These are phyloP conservation scores for Halictus rubicundus DNA, from an alignment of 1,140 invertebrate species.

Conservation along the genomic window DNA sequence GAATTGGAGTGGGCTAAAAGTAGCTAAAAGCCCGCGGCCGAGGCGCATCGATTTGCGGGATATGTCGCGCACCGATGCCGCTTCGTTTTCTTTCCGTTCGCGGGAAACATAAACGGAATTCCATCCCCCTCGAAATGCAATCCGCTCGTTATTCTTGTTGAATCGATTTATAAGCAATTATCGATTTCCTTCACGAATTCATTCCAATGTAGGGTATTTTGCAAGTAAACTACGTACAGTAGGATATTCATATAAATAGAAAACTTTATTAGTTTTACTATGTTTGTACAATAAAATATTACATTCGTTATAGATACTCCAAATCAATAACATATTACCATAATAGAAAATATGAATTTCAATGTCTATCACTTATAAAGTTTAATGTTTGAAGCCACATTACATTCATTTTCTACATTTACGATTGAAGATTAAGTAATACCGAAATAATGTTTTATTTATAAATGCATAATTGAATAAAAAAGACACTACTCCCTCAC, in stretches of 20 bases:
- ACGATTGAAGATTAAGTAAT: neutral
- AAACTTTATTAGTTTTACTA: neutral
- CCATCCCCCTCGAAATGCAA: too few relatives aligned
- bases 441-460: neutral
- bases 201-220: too few relatives aligned
- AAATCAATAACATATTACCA: neutral
- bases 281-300: constrained; percentile 7
- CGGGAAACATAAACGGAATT: constrained; percentile 29
- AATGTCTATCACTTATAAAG: neutral
- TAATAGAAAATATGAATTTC: neutral
- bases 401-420: neutral
- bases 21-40: constrained; percentile 50
- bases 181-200: too few relatives aligned
- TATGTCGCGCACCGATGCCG: constrained; percentile 45
- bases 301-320: neutral
- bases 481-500: neutral
- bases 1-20: constrained; percentile 52
- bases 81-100: neutral
- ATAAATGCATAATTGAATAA: constrained; percentile 6
- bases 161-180: too few relatives aligned
- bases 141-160: neutral
- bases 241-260: too few relatives aligned
- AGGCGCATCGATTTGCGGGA: constrained; percentile 62
- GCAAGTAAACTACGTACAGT: too few relatives aligned
- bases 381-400: neutral